These are phyloP conservation scores for Eilema griseolum DNA, from an alignment of 2,888 invertebrate species.

Conservation along the genomic window DNA sequence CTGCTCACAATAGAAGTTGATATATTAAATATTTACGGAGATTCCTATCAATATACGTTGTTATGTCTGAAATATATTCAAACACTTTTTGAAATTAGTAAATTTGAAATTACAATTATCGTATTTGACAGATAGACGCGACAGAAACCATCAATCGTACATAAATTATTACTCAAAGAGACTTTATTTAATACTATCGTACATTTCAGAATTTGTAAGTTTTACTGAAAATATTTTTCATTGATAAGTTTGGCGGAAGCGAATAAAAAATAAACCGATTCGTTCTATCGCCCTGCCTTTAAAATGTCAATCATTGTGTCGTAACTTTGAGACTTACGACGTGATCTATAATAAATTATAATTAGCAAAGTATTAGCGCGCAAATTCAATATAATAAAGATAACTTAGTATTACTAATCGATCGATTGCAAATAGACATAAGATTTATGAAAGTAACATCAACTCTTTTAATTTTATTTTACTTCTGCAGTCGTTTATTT, in stretches of 20 bases:
- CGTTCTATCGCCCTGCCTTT: slow-evolving; percentile 9
- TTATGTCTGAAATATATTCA: not conserved
- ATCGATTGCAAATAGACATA: not conserved
- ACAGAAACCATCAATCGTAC: not conserved
- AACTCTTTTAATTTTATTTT: not conserved
- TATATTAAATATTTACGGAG: slow-evolving; percentile 17
- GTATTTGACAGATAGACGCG: not conserved
- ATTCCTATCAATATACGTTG: not conserved
- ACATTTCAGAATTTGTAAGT: slow-evolving; percentile 10
- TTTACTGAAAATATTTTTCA: slow-evolving; percentile 1
- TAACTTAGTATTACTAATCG: not conserved
- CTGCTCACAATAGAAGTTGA: slow-evolving; percentile 35
- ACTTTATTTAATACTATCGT: slow-evolving; percentile 15
- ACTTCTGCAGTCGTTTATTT: too few relatives aligned
- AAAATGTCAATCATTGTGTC: slow-evolving; percentile 36
- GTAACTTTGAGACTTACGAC: slow-evolving; percentile 33
- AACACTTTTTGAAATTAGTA: not conserved
- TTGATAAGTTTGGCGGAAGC: slow-evolving; percentile 17
- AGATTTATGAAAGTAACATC: not conserved
- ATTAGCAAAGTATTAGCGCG: not conserved
- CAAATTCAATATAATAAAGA: not conserved
- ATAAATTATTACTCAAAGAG: slow-evolving; percentile 11
- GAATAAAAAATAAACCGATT: slow-evolving; percentile 9
- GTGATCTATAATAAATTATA: slow-evolving; percentile 6
- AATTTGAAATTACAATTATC: not conserved